Evolutionary conservation across 2,888 invertebrate species (phyloP), one percentile per base, ranked within the genome.

Genomic region (Aleiodes leptofemur): DNA sequence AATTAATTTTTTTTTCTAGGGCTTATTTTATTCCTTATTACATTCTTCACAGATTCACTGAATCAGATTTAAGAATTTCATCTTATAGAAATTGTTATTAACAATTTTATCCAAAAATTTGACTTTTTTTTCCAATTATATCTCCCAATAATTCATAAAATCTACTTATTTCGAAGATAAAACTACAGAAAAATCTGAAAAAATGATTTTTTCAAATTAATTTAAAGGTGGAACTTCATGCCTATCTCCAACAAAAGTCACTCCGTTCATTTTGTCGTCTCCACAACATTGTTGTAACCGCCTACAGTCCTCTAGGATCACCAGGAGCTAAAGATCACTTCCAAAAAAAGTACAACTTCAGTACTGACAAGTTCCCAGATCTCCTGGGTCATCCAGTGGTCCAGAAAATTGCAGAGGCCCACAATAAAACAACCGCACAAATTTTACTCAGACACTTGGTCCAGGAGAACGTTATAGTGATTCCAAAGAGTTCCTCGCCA

Each of bases 401-500:
- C 4, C 86, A 88, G 80, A 89, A 91, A 79, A 90, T 95, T 16
- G 92, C 94, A 23, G 86, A 87, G 9, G 90, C 91, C 73, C 91
- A 94, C 84, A 90, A 90, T 0, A 94, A 93, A 87, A 91, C 93
- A 6, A 89, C 94, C 0, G 95, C 94, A 11, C 96, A 96, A 90
- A 90, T 95, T 69, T 88, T 95, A 59, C 90, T 96, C n/a, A 91
- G 93, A 78, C 95, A 94, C 85, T 89, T 95, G 69, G 89, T 94
- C 0, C 94, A 94, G 84, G 92, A 93, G 81, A 92, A 92, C 61
- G 90, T 95, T 55, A 91, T 92, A 51, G 94, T 95, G 8, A 95
- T 96, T 84, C 96, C 96, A 38, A 96, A 96, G 90, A 96, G 95
- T 87, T 91, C 93, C 1, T 95, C 93, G 84, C 92, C 93, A 0